Conservation (phyloP, 1,140 invertebrate species). For the Coelopa frigida region DNA sequence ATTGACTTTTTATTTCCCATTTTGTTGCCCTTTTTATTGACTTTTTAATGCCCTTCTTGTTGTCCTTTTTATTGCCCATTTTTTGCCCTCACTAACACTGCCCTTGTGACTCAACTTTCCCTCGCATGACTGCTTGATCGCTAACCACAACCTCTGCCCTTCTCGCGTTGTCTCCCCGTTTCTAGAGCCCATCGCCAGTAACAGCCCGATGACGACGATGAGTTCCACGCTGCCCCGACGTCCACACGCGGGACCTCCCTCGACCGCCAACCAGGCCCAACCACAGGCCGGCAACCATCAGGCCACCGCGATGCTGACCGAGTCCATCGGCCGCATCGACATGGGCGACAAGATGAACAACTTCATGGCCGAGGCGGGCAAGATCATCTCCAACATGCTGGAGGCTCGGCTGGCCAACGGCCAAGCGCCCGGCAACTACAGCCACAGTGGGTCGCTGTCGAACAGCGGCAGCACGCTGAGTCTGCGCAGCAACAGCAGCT, state of each 20-base stretch:
- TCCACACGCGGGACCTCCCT: conserved; percentile 1
- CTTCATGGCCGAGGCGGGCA: conserved; percentile 39
- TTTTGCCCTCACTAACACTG: too few relatives aligned
- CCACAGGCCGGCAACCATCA: conserved; percentile 8
- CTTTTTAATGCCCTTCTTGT: too few relatives aligned
- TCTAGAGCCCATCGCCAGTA: conserved; percentile 20
- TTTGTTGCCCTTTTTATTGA: conserved; percentile 1
- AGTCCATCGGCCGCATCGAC: conserved; percentile 32
- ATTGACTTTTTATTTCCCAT: neutral
- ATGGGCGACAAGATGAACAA: conserved; percentile 40
- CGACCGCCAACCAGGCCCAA: conserved; percentile 2
- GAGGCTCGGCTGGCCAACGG: conserved; percentile 29
- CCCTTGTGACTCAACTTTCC: too few relatives aligned
- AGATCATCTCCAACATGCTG: conserved; percentile 41
- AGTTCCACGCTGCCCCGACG: conserved; percentile 15
- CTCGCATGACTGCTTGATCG: too few relatives aligned
- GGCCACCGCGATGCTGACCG: conserved; percentile 32
- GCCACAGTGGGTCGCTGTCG: conserved; percentile 14
- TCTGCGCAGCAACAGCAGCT: conserved; percentile 33
- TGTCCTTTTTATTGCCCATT: too few relatives aligned
- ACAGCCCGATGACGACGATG: conserved; percentile 11
- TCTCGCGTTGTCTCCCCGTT: neutral
- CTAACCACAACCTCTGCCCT: too few relatives aligned
- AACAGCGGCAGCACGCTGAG: conserved; percentile 28
- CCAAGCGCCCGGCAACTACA: conserved; percentile 7